phyloP scores from a whole-genome alignment of 2,797 vertebrate genomes.

The Limnodromus scolopaceus region DNA sequence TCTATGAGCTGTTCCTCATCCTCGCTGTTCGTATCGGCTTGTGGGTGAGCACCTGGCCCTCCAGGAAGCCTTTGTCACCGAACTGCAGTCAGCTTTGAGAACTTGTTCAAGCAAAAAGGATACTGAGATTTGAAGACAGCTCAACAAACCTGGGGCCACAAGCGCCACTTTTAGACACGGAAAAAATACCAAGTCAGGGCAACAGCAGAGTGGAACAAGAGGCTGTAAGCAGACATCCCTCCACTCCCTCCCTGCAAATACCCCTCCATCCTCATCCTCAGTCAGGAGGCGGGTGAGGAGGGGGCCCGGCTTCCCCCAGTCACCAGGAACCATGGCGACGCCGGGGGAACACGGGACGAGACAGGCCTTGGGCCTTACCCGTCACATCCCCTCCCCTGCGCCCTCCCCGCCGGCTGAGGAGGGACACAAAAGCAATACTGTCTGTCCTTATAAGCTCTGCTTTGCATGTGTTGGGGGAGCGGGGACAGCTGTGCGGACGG shows the following conservation, averaged over 20 bases:
- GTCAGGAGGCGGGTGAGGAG: not conserved
- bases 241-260: not conserved
- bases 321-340: fast-evolving
- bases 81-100: not conserved
- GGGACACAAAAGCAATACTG: constrained; percentile 65
- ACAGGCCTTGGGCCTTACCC: not conserved
- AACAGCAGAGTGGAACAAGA: not conserved
- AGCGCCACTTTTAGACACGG: not conserved
- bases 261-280: not conserved
- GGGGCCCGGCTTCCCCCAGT: not conserved
- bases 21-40: not conserved
- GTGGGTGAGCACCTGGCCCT: not conserved
- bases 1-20: not conserved
- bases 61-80: not conserved
- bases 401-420: constrained; percentile 11
- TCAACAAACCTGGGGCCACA: not conserved
- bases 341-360: not conserved
- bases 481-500: constrained; percentile 66
- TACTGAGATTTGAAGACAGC: not conserved
- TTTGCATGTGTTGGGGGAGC: constrained; percentile 57
- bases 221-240: not conserved
- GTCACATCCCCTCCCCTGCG: not conserved
- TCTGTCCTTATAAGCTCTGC: constrained; percentile 67
- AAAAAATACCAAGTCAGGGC: not conserved
- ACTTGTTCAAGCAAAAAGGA: constrained; percentile 2